A percentile compares a stretch with the other conserved stretches of the same genome.
phyloP scores from a whole-genome alignment of 2,113 vertebrate species.

The Sclerurus mexicanus region DNA sequence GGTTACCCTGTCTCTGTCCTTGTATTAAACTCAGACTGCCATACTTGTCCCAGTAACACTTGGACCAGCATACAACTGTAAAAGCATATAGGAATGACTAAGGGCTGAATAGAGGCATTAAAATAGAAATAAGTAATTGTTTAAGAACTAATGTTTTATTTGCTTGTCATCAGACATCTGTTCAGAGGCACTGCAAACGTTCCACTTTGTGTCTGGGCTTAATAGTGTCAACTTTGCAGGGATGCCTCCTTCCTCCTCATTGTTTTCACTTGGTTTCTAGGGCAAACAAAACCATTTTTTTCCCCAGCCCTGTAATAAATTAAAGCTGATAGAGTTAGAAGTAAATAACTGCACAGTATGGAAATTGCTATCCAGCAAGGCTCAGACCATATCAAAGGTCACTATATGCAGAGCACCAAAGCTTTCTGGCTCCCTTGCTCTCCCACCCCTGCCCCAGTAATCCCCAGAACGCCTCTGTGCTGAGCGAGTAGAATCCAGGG shows the following conservation, averaged over 20 bases:
- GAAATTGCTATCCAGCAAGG: background rate
- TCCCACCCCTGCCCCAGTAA: accelerated
- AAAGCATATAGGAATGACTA: background rate
- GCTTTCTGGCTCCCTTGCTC: background rate
- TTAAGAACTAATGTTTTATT: slow-evolving; percentile 24
- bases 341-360: background rate
- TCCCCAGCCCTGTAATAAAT: background rate
- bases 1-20: background rate
- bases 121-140: background rate
- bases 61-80: accelerated
- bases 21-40: background rate
- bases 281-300: background rate
- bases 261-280: slow-evolving; percentile 47
- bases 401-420: background rate
- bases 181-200: background rate
- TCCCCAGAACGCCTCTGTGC: background rate
- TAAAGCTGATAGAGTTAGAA: background rate
- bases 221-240: background rate
- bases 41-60: background rate
- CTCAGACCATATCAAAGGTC: background rate
- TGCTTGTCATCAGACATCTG: background rate
- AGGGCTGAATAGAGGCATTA: background rate
- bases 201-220: background rate
- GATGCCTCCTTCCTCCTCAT: background rate
- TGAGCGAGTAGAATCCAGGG: background rate